Evolutionary conservation across 2,888 invertebrate genomes (phyloP).

Genomic region (Rhodophaea formosa): DNA sequence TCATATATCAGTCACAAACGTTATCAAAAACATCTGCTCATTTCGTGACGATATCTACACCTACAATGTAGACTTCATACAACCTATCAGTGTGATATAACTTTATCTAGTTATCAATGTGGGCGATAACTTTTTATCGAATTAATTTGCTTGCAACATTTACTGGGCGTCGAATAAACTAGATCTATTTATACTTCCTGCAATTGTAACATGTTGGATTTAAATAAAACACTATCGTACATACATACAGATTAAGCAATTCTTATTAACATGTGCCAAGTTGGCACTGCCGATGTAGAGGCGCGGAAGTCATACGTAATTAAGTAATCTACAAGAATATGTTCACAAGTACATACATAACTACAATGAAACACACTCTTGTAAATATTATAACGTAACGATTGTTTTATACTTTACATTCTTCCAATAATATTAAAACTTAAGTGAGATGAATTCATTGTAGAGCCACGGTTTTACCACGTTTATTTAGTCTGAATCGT

Average conservation of each 20-base stretch:
- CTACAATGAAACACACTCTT: no score
- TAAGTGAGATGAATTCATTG: no score
- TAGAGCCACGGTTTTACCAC: no score
- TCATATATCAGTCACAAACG: conserved; percentile 28
- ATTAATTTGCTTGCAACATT: neutral
- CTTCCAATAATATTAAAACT: no score
- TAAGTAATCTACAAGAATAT: conserved; percentile 11
- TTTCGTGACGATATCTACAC: conserved; percentile 29
- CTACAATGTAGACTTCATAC: neutral
- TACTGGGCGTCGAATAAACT: neutral
- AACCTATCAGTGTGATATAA: conserved; percentile 9
- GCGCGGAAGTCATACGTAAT: conserved; percentile 16
- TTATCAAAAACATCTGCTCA: conserved; percentile 34
- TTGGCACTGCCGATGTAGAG: neutral
- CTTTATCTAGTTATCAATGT: neutral
- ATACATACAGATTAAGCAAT: neutral
- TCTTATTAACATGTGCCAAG: conserved; percentile 2
- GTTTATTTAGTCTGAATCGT: no score
- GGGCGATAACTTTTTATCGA: neutral
- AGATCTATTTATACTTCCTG: neutral
- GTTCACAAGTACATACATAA: neutral
- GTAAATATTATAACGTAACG: neutral
- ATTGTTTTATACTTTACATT: neutral
- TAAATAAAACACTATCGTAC: neutral
- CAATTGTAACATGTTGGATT: neutral